phyloP scores from a whole-genome alignment of 2,888 invertebrate species.

The Meteorus colon region DNA sequence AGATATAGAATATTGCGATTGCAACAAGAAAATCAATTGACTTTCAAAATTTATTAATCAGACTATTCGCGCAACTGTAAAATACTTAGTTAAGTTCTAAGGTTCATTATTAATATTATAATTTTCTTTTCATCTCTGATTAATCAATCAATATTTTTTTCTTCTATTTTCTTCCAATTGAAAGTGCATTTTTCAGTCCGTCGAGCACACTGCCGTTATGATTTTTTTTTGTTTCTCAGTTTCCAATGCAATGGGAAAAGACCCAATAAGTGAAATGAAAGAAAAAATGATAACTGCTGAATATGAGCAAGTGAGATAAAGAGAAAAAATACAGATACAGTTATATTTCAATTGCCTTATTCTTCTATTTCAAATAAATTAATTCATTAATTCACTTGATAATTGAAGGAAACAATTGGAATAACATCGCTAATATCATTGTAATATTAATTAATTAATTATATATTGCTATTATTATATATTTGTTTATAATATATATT shows the following conservation, averaged over 20 bases:
- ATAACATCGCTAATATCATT: slow-evolving; percentile 70
- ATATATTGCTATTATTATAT: slow-evolving; percentile 71
- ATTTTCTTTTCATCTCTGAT: background rate
- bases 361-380: slow-evolving; percentile 46
- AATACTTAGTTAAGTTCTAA: slow-evolving; percentile 4
- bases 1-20: slow-evolving; percentile 1
- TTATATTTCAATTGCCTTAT: slow-evolving; percentile 54
- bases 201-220: background rate
- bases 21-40: background rate
- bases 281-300: slow-evolving; percentile 52
- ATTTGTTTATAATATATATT: slow-evolving; percentile 73
- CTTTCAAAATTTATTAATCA: background rate
- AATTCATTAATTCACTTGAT: slow-evolving; percentile 71
- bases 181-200: background rate
- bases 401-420: slow-evolving; percentile 64
- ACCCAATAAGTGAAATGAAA: background rate
- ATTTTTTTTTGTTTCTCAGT: background rate
- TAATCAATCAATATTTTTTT: background rate
- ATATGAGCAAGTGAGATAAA: slow-evolving; percentile 34
- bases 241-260: slow-evolving; percentile 11
- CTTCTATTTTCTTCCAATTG: slow-evolving; percentile 1
- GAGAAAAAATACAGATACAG: slow-evolving; percentile 38
- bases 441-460: slow-evolving; percentile 71
- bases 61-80: slow-evolving; percentile 13
- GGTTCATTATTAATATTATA: background rate